Percentiles rank a stretch among this genome's conserved stretches.
Conservation (phyloP, 1,140 invertebrate species). For the Ylistrum balloti region DNA sequence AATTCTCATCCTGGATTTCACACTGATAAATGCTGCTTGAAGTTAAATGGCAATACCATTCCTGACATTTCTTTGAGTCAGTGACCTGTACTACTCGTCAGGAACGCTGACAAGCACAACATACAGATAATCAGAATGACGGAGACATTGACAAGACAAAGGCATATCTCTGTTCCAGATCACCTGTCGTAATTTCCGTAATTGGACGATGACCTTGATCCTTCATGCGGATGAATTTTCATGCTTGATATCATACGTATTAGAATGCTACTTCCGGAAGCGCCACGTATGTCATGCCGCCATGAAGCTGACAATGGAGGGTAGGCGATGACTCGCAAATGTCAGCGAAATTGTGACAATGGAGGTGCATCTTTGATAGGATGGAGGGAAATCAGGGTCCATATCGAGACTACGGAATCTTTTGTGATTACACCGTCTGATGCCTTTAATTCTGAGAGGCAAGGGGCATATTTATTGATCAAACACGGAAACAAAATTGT, state of each 20-base stretch:
- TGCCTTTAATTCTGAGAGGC: background rate
- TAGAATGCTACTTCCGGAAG: background rate
- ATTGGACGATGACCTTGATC: background rate
- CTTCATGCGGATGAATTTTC: background rate
- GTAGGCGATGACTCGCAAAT: background rate
- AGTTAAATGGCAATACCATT: too few relatives aligned
- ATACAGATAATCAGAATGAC: too few relatives aligned
- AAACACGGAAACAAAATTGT: too few relatives aligned
- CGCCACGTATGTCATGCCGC: too few relatives aligned
- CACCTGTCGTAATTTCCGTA: background rate
- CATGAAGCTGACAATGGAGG: background rate
- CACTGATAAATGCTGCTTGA: too few relatives aligned
- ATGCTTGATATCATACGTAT: background rate
- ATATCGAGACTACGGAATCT: background rate
- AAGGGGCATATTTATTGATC: too few relatives aligned
- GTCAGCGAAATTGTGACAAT: background rate
- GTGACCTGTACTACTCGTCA: too few relatives aligned
- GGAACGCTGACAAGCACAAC: too few relatives aligned
- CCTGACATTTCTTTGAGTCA: too few relatives aligned
- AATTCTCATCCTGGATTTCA: too few relatives aligned
- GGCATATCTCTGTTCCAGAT: background rate
- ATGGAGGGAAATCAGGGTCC: background rate
- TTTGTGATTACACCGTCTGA: background rate
- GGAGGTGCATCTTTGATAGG: background rate
- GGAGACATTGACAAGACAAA: background rate